Base-by-base conservation (phyloP, 2,888 invertebrate genomes). In the Ornithoptera alexandrae region DNA sequence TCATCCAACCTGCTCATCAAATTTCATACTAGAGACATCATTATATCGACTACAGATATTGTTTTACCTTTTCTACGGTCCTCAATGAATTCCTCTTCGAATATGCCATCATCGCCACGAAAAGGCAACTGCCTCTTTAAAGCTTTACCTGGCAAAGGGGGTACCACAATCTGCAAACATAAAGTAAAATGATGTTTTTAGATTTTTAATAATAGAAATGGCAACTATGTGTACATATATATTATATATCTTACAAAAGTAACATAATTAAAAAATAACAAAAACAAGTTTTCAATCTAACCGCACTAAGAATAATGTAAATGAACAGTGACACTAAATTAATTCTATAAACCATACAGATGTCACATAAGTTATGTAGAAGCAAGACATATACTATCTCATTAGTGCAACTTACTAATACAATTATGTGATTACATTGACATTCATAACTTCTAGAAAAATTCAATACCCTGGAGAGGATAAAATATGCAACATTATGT, bases 61-160 rank as follows among this genome's bases (percentile, higher is more conserved):
- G 58, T 20, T 30, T n/a, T 70, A 92, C 93, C 98, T 94, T 99
- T 99, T 89, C 99, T 96, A 81, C 99, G 95, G 79, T 99, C 99
- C 89, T 99, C 99, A 83, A 99, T 99, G 87, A 99, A 99, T 83
- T 98, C 98, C 84, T 99, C 99, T 88, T 99, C 99, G 89, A 98
- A 99, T 81, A 99, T 98, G 68, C 99, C 99, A 93, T 99, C 99
- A 84, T 99, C 99, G 18, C 97, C 97, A 75, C 99, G 95, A 93
- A 99, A 99, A 24, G 99, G 99, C 91, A 99, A 95, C 88, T 99
- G 99, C 84, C 99, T 94, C 91, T 99, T 99, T 95, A 98, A 96
- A 10, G 99, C 99, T 93, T 99, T 99, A 22, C 99, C 98, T 4
- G 99, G 99, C 81, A 99, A 93, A 56, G 98, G 96, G 72, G 99